phyloP scores from a whole-genome alignment of 2,888 invertebrate species.

The Metellina segmentata region DNA sequence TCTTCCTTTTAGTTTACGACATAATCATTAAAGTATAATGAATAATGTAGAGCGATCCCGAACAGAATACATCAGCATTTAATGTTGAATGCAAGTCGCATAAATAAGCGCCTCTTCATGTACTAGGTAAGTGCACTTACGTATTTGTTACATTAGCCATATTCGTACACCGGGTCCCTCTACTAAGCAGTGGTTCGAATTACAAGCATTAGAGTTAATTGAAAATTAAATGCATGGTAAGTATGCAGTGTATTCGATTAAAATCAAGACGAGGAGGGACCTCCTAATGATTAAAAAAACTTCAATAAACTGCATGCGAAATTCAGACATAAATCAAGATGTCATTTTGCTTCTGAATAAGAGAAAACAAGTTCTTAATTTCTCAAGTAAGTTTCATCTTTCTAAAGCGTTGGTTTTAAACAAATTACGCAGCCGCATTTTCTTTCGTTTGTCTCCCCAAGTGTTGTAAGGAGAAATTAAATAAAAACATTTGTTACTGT shows the following conservation, averaged over 20 bases:
- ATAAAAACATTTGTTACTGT: no score
- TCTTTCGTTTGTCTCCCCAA: no score
- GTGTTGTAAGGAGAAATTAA: no score
- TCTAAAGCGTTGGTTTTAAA: neutral
- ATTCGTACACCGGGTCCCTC: slow-evolving; percentile 32
- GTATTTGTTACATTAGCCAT: slow-evolving; percentile 53
- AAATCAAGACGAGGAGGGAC: neutral
- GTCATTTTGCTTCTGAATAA: neutral
- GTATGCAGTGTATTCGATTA: neutral
- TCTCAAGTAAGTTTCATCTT: neutral
- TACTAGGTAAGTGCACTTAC: slow-evolving; percentile 43
- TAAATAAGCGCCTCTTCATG: slow-evolving; percentile 27
- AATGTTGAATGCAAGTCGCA: slow-evolving; percentile 21
- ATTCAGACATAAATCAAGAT: neutral
- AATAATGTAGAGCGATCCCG: slow-evolving; percentile 60
- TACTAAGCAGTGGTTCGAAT: slow-evolving; percentile 15
- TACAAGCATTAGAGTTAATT: slow-evolving; percentile 1
- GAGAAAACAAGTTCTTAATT: neutral
- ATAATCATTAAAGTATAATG: slow-evolving; percentile 27
- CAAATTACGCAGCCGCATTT: no score
- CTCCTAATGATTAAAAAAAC: neutral
- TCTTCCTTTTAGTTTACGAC: neutral
- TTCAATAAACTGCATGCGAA: neutral
- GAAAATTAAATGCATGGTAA: slow-evolving; percentile 22
- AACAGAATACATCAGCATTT: slow-evolving; percentile 14